Conservation (phyloP, 64 coral and sea anemone genomes). For the Stichodactyla mertensii region DNA sequence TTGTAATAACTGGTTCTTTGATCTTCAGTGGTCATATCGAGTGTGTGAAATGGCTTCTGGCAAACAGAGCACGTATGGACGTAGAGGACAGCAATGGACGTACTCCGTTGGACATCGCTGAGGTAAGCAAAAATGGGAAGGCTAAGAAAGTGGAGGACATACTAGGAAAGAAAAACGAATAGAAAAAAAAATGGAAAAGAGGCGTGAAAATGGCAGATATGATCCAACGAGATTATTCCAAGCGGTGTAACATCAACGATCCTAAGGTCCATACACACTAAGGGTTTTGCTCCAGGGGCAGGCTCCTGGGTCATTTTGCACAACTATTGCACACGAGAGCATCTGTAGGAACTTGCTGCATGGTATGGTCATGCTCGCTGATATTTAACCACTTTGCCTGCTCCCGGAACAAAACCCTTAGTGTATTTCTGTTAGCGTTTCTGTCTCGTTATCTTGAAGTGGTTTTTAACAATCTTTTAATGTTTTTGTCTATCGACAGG, state of each 20-base stretch:
- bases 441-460: background rate
- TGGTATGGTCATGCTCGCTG: too few species aligned
- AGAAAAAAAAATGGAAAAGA: background rate
- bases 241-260: too few species aligned
- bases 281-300: too few species aligned
- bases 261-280: too few species aligned
- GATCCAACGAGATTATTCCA: too few species aligned
- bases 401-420: background rate
- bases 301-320: too few species aligned
- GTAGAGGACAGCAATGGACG: slow-evolving; percentile 79
- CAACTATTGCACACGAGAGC: too few species aligned
- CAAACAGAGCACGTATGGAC: slow-evolving; percentile 70
- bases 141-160: too few species aligned
- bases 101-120: slow-evolving; percentile 79
- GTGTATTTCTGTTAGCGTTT: background rate
- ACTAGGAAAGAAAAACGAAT: background rate
- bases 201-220: too few species aligned
- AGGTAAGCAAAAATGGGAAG: slow-evolving; percentile 41
- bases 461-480: background rate
- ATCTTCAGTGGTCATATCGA: slow-evolving; percentile 74
- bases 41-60: slow-evolving; percentile 87
- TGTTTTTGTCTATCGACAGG: slow-evolving; percentile 17
- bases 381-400: background rate
- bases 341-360: too few species aligned
- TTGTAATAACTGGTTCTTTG: background rate